Base-by-base conservation (phyloP, 1,140 invertebrate genomes). In the Sarcophaga bullata region DNA sequence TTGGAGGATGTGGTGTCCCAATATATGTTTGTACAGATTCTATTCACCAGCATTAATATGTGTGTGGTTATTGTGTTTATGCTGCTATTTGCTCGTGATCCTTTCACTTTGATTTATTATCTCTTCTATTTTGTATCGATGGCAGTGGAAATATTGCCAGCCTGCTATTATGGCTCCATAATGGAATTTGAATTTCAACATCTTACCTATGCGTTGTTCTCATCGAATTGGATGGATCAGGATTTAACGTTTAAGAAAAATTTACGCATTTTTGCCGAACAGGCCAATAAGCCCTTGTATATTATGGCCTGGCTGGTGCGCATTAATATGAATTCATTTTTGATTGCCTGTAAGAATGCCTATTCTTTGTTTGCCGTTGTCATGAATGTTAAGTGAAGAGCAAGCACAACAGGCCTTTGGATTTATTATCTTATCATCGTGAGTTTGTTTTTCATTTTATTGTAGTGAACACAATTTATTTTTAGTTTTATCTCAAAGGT, bases 1-100 rank as follows among this genome's bases (percentile, higher is more conserved):
- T 83, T 83, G 0, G 25, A 52, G 3, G 17, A 81, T 7, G 84
- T 83, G 1, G 84, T 88, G 8, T 85, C 85, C 50, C 8, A 9
- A 0, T 82, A 86, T 3, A 84, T 82, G 52, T 82, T 82, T 50
- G 5, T 68, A 13, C 73, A 80, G 15, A 78, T 82, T 5, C 46
- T 80, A 4, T 80, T 73, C 19, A 25, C 68, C 68, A 80, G 76
- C n/a, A 37, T 83, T 10, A 58, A 52, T 80, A 73, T 83, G 62
- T 78, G 62, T 10, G 6, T 72, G 13, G 25, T 73, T 5, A 37
- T 83, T 10, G 78, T 73, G 6, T 83, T 80, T 52, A 17, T 80
- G 62, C 15, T 83, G 17, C 78, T 83, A 8, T 83, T 72, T 54
- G 76, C 80, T 0, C 47, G 9, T 11, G 78, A 83, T 54, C 6